Conservation (phyloP, 2,113 vertebrate genomes). For the Crotalus tigris region DNA sequence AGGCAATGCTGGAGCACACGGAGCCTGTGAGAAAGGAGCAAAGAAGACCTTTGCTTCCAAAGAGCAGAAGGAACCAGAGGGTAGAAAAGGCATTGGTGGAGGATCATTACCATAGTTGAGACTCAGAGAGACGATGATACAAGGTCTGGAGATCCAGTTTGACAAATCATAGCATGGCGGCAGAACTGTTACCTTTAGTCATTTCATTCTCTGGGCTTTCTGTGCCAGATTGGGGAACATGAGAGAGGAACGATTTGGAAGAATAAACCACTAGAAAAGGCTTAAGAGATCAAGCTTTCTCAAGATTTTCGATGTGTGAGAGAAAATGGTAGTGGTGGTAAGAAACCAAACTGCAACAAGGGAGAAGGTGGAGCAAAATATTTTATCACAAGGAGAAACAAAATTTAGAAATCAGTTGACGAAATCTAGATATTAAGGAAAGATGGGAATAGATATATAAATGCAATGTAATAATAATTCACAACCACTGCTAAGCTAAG, state of each 20-base stretch:
- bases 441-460: neutral
- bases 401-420: neutral
- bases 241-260: neutral
- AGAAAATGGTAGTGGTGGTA: neutral
- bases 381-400: neutral
- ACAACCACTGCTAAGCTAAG: neutral
- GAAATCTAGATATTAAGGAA: neutral
- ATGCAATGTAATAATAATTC: neutral
- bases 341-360: neutral
- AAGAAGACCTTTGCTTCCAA: neutral
- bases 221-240: neutral
- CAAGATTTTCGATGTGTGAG: neutral
- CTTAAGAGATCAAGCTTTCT: neutral
- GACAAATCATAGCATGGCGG: neutral
- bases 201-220: neutral
- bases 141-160: neutral
- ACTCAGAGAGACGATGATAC: neutral
- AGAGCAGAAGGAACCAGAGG: neutral
- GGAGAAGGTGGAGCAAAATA: neutral
- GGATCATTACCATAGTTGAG: neutral
- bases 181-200: neutral
- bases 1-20: neutral
- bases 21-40: neutral
- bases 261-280: neutral
- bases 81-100: neutral